Conservation (phyloP, 2,888 invertebrate genomes). For the Macrophya annulata region DNA sequence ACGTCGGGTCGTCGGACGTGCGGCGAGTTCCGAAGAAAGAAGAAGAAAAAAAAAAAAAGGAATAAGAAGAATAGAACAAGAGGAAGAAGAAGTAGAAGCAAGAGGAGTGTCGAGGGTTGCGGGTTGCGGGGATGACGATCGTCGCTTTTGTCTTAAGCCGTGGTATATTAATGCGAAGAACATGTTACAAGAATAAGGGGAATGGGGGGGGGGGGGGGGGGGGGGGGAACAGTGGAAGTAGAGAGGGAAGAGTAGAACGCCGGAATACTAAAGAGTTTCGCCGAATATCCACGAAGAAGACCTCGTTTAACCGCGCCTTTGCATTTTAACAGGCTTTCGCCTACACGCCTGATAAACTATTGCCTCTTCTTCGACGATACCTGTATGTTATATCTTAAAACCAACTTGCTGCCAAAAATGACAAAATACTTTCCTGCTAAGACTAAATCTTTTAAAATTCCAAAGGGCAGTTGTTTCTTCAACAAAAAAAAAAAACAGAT, state of each 20-base stretch:
- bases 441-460: not conserved
- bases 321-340: slow-evolving; percentile 77
- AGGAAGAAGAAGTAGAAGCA: slow-evolving; percentile 58
- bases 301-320: slow-evolving; percentile 76
- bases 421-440: not conserved
- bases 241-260: slow-evolving; percentile 60
- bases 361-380: slow-evolving; percentile 20
- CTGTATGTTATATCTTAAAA: not conserved
- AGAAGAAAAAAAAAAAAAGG: slow-evolving; percentile 46
- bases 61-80: slow-evolving; percentile 57
- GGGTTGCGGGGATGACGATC: slow-evolving; percentile 68
- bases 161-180: slow-evolving; percentile 79
- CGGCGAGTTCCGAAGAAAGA: slow-evolving; percentile 57
- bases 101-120: slow-evolving; percentile 58
- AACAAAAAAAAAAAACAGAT: not conserved
- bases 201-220: slow-evolving; percentile 37
- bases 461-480: not conserved
- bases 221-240: slow-evolving; percentile 31
- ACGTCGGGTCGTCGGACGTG: slow-evolving; percentile 69
- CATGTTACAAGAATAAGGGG: slow-evolving; percentile 71
- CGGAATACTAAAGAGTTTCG: slow-evolving; percentile 77
- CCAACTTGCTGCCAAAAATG: not conserved
- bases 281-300: slow-evolving; percentile 73
- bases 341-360: slow-evolving; percentile 54
- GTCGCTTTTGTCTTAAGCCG: slow-evolving; percentile 77